Percentiles rank a stretch among this genome's conserved stretches.
These are phyloP conservation scores for Drosophila borealis DNA, from an alignment of 2,888 invertebrate species.

Conservation along the genomic window DNA sequence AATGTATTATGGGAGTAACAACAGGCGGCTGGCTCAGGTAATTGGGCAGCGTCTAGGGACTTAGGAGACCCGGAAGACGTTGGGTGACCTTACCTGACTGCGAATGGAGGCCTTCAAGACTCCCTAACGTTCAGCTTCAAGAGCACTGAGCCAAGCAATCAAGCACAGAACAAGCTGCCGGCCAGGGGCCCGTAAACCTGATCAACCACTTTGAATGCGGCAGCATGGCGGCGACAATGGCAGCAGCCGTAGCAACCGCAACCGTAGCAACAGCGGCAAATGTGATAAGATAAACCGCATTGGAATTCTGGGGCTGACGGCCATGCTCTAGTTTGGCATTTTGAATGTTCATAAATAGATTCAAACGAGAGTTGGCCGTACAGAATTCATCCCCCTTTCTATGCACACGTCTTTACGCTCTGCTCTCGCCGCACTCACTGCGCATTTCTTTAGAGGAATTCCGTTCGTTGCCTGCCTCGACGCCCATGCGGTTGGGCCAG, in stretches of 20 bases:
- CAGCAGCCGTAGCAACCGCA: constrained; percentile 13
- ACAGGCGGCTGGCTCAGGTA: constrained; percentile 17
- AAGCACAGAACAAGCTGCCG: constrained; percentile 16
- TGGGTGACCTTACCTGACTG: constrained; percentile 33
- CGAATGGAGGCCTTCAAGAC: constrained; percentile 21
- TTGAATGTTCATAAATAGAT: constrained; percentile 61
- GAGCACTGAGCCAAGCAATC: constrained; percentile 42
- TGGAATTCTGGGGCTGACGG: constrained; percentile 37
- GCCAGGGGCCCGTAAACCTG: constrained; percentile 61
- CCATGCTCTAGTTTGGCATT: constrained; percentile 48
- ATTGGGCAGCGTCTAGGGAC: not conserved
- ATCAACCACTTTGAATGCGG: constrained; percentile 70
- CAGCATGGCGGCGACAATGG: constrained; percentile 68
- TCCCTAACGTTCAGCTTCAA: constrained; percentile 39
- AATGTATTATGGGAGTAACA: constrained; percentile 41
- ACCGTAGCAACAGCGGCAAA: constrained; percentile 16
- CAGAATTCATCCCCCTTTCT: constrained; percentile 52
- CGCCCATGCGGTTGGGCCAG: constrained; percentile 13
- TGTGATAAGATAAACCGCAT: constrained; percentile 63
- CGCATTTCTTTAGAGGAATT: constrained; percentile 37
- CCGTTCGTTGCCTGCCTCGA: constrained; percentile 34
- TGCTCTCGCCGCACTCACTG: constrained; percentile 18
- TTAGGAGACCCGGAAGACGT: constrained; percentile 6
- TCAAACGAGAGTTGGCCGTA: constrained; percentile 51
- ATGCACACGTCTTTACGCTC: constrained; percentile 19